Evolutionary conservation across 2,113 vertebrate genomes (phyloP).

Genomic region (Aspidoscelis tigris): DNA sequence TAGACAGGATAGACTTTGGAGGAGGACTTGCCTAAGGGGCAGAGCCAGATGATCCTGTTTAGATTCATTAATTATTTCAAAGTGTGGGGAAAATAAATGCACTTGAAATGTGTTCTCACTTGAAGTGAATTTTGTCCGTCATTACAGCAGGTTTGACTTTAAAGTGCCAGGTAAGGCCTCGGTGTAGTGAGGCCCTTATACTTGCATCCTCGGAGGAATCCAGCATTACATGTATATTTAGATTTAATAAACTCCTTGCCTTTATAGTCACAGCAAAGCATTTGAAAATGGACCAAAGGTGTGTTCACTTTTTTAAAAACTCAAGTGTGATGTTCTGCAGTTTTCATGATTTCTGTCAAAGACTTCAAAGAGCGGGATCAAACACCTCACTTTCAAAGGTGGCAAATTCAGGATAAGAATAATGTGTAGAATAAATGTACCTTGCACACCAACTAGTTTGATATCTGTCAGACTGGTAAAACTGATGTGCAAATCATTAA

Average conservation of each 20-base stretch:
- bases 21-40: no score
- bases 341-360: slow-evolving; percentile 5
- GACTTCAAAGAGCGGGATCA: neutral
- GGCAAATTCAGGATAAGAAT: neutral
- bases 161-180: neutral
- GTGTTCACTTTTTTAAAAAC: neutral
- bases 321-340: neutral
- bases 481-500: neutral
- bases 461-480: slow-evolving; percentile 16
- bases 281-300: neutral
- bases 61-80: no score
- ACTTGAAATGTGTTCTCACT: no score
- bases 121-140: no score
- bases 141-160: no score
- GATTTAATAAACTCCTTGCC: neutral
- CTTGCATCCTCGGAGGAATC: neutral
- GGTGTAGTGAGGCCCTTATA: neutral
- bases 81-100: no score
- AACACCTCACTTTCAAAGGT: neutral
- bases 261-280: neutral
- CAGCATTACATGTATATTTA: neutral
- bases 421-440: neutral
- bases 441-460: neutral
- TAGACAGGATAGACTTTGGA: no score
- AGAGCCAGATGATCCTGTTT: no score